phyloP scores from a whole-genome alignment of 2,888 invertebrate species.

The Scaptomyza flava region DNA sequence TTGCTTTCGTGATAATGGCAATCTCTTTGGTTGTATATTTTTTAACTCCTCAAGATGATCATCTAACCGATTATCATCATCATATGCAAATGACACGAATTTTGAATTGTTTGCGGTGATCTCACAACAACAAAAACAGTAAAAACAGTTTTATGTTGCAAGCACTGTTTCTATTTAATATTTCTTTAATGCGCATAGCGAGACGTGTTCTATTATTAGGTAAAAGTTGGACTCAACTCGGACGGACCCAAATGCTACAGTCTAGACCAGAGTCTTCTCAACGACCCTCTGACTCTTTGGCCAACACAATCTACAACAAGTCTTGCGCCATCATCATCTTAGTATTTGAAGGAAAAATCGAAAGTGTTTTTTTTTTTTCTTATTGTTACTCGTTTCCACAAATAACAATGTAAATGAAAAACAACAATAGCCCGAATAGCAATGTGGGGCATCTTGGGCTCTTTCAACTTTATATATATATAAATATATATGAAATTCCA shows the following conservation, averaged over 20 bases:
- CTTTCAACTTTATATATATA: neutral
- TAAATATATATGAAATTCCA: constrained; percentile 15
- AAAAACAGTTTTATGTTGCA: constrained; percentile 35
- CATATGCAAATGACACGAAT: constrained; percentile 68
- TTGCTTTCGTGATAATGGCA: constrained; percentile 62
- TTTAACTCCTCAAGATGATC: constrained; percentile 22
- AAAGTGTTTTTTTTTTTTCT: constrained; percentile 44
- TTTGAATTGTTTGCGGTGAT: constrained; percentile 12
- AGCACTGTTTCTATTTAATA: neutral
- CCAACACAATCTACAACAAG: constrained; percentile 20
- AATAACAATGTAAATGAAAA: constrained; percentile 8
- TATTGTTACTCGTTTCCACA: neutral
- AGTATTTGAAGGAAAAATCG: constrained; percentile 39
- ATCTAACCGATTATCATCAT: constrained; percentile 36
- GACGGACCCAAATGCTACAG: neutral
- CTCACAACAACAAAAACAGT: neutral
- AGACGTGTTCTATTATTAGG: constrained; percentile 70
- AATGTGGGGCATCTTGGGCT: constrained; percentile 8
- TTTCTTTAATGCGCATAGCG: constrained; percentile 63
- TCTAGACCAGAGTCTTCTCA: constrained; percentile 2
- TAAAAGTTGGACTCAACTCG: constrained; percentile 47
- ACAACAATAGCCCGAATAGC: constrained; percentile 13
- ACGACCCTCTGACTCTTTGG: constrained; percentile 29
- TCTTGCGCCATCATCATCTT: constrained; percentile 42
- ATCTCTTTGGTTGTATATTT: neutral